Evolutionary conservation across 2,888 invertebrate species (phyloP), one percentile per base, ranked within the genome.

Genomic region (Kryphioiulus occultus): DNA sequence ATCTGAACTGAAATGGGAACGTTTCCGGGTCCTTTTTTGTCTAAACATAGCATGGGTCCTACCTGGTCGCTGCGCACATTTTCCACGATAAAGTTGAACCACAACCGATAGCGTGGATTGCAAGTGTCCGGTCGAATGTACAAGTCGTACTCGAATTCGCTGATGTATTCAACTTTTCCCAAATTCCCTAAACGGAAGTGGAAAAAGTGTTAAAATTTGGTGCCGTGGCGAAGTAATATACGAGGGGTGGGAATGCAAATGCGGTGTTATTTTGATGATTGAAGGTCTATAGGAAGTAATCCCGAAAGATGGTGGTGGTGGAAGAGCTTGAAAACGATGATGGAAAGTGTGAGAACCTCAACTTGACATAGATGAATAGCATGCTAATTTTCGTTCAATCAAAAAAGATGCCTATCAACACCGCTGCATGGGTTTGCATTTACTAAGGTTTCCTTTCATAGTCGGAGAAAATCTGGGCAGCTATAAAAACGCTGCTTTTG

Each of bases 81-180:
- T 92, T 98, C 98, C 59, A 99, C 98, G 0, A 98, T 97, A 91
- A 99, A 99, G 93, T 99, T 98, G 92, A 98, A 99, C 99, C 99
- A 99, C 90, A 99, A 95, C 86, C 99, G 93, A 89, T 96, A 95
- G 84, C 97, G 94, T 0, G 98, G 98, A 91, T 97, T 96, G 92
- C 98, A 98, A 0, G 98, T 99, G 92, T 99, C 99, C 0, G 99
- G 99, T 83, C 99, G 94, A 88, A 99, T 95, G 92, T 96, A 99
- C 86, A 99, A 93, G 93, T 99, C 99, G 92, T 99, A 99, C 92
- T 99, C 99, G 91, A 95, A 95, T 91, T 99, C 98, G 9, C 96
- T 96, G 90, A 99, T 94, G 90, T 98, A 95, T 91, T 98, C 98
- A 0, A 98, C 98, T 89, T 97, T 94, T n/a, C 98, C 99, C 87